A percentile compares a stretch with the other conserved stretches of the same genome.
Evolutionary conservation across 2,888 invertebrate species (phyloP).

Genomic region (Tetanocera ferruginea): DNA sequence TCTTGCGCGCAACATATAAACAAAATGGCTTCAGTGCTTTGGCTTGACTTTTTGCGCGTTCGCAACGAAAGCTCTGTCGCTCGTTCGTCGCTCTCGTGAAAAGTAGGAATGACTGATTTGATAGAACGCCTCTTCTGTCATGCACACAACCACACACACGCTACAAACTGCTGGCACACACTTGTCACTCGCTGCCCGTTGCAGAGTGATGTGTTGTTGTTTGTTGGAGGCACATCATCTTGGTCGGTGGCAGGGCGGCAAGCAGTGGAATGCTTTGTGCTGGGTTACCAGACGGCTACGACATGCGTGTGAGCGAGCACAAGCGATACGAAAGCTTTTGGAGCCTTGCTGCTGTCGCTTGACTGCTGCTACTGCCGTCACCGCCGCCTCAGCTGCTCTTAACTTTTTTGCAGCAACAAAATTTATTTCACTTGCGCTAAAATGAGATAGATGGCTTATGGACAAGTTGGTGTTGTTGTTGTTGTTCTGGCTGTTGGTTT

Average conservation of each 20-base stretch:
- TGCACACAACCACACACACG: constrained; percentile 51
- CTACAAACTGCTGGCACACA: constrained; percentile 21
- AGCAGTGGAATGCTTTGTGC: background rate
- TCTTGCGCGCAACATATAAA: constrained; percentile 22
- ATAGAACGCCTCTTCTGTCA: constrained; percentile 70
- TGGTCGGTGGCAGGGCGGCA: background rate
- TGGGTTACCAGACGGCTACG: background rate
- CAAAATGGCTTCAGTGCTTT: constrained; percentile 32
- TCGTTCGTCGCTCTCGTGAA: constrained; percentile 43
- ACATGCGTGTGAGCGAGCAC: constrained; percentile 11
- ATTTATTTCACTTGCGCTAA: constrained; percentile 28
- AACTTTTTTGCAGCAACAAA: background rate
- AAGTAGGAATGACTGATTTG: constrained; percentile 69
- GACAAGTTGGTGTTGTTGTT: constrained; percentile 39
- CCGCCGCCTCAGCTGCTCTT: too few relatives aligned
- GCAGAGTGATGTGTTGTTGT: constrained; percentile 12
- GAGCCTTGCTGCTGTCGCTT: too few relatives aligned
- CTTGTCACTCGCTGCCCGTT: constrained; percentile 55
- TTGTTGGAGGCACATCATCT: background rate
- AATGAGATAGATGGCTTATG: constrained; percentile 28
- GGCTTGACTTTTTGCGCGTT: constrained; percentile 10
- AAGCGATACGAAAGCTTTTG: too few relatives aligned
- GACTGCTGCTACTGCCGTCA: too few relatives aligned
- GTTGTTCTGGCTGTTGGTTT: constrained; percentile 38
- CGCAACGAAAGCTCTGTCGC: constrained; percentile 5